A percentile compares a stretch with the other conserved stretches of the same genome.
These are phyloP conservation scores for Aldabrachelys gigantea DNA, from an alignment of 2,113 vertebrate genomes.

Conservation along the genomic window DNA sequence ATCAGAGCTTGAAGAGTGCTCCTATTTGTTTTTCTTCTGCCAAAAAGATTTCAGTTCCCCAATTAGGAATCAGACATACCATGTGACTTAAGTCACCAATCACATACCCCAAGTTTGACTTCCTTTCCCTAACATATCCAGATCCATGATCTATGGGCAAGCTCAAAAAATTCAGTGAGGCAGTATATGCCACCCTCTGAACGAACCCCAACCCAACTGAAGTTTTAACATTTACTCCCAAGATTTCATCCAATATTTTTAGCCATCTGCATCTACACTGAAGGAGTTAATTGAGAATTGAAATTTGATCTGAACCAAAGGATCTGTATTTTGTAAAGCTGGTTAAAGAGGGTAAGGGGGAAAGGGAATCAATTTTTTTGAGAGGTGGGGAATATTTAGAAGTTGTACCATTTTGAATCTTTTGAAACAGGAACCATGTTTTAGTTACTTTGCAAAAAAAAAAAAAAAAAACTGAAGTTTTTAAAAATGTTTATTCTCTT, in stretches of 20 bases:
- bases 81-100: not conserved
- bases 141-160: not conserved
- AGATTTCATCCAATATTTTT: not conserved
- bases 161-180: not conserved
- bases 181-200: not conserved
- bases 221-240: not conserved
- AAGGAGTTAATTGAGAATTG: not conserved
- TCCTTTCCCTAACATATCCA: not conserved
- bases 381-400: too few relatives aligned
- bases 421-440: not conserved
- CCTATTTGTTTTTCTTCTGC: not conserved
- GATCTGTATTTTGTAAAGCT: not conserved
- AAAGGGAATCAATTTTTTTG: not conserved
- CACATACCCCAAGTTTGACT: not conserved
- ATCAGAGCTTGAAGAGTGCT: not conserved
- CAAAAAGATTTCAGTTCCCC: not conserved
- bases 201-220: not conserved
- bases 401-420: not conserved
- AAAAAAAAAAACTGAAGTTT: not conserved
- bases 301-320: not conserved
- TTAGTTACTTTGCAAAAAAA: not conserved
- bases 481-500: not conserved
- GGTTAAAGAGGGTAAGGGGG: not conserved
- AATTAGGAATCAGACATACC: not conserved
- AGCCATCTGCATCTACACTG: not conserved